A percentile compares a stretch with the other conserved stretches of the same genome.
Evolutionary conservation across 2,797 vertebrate species (phyloP).

Genomic region (Vireo griseus): DNA sequence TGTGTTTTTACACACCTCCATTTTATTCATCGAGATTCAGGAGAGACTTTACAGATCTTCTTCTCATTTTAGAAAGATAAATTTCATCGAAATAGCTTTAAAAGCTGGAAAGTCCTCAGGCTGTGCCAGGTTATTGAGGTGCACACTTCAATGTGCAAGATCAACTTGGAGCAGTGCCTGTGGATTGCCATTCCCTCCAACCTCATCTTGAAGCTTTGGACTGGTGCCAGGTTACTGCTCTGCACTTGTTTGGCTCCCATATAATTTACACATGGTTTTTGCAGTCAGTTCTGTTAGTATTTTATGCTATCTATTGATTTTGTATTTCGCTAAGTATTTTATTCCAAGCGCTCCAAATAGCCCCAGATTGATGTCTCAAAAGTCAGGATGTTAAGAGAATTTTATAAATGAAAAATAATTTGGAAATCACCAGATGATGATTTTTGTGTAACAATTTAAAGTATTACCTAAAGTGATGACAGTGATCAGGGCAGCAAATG

Average conservation of each 20-base stretch:
- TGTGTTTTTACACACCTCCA: neutral
- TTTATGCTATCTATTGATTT: conserved; percentile 55
- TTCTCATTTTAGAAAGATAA: neutral
- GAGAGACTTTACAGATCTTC: neutral
- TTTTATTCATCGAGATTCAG: neutral
- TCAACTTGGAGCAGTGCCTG: neutral
- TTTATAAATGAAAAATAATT: conserved; percentile 61
- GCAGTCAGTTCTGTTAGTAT: conserved; percentile 31
- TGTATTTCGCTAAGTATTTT: conserved; percentile 35
- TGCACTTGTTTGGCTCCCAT: conserved; percentile 2
- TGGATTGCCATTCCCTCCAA: neutral
- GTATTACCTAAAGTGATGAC: neutral
- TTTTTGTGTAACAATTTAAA: conserved; percentile 51
- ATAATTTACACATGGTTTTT: conserved; percentile 45
- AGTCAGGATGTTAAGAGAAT: conserved; percentile 42
- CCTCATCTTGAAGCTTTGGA: neutral
- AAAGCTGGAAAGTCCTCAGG: neutral
- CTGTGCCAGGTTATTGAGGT: neutral
- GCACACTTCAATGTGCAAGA: neutral
- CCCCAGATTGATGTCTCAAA: conserved; percentile 32
- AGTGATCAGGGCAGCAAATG: conserved; percentile 19
- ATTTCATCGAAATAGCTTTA: neutral
- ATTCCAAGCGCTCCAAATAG: conserved; percentile 30
- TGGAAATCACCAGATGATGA: conserved; percentile 38
- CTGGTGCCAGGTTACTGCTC: neutral